Evolutionary conservation across 2,113 vertebrate genomes (phyloP).

Genomic region (Nicator chloris): DNA sequence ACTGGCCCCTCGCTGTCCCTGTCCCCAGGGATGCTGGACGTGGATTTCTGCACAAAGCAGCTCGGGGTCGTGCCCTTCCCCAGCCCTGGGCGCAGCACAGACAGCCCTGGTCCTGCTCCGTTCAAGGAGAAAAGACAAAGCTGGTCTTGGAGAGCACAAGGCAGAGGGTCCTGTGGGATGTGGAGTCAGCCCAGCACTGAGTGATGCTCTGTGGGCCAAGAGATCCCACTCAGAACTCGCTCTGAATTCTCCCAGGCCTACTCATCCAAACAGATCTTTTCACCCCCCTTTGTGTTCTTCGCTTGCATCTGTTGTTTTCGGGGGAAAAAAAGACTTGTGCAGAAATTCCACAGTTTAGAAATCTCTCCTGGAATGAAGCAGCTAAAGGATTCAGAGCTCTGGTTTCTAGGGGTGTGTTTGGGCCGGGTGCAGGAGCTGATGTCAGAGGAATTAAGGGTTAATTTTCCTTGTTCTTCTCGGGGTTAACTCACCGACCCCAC

Average conservation of each 20-base stretch:
- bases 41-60: background rate
- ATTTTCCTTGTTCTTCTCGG: background rate
- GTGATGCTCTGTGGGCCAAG: background rate
- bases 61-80: background rate
- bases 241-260: background rate
- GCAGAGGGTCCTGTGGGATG: background rate
- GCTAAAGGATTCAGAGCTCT: background rate
- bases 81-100: background rate
- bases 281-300: background rate
- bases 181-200: fast-evolving
- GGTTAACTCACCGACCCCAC: background rate
- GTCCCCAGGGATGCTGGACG: background rate
- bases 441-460: background rate
- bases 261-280: background rate
- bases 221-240: background rate
- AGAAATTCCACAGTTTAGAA: background rate
- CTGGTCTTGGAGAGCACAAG: background rate
- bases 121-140: background rate
- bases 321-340: background rate
- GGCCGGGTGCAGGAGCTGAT: background rate
- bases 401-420: background rate
- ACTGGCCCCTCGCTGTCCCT: background rate
- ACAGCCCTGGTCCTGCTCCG: background rate
- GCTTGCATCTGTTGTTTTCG: background rate
- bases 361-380: background rate